Conservation (phyloP, 2,888 invertebrate species). For the Kuschelorhynchus macadamiae region DNA sequence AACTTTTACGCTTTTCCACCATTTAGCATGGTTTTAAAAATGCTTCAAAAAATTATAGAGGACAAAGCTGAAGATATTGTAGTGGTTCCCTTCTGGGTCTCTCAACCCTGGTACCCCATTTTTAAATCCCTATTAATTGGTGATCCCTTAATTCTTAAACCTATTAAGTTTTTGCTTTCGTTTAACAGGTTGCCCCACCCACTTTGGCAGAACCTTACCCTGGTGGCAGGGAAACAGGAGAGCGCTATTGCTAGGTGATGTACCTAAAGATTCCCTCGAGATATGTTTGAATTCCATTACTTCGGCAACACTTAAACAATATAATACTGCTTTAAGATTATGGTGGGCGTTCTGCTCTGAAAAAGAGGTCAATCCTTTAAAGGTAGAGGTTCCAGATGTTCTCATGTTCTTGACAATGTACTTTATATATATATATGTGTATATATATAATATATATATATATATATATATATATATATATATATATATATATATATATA, state of each 20-base stretch:
- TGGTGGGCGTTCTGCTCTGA: constrained; percentile 47
- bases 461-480: no score
- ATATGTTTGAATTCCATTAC: constrained; percentile 17
- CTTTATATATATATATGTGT: no score
- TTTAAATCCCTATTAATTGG: constrained; percentile 14
- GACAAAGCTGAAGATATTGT: constrained; percentile 41
- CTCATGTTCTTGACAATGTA: constrained; percentile 16
- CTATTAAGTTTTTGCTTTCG: constrained; percentile 22
- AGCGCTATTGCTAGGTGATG: background rate
- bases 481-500: no score
- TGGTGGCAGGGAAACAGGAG: no score
- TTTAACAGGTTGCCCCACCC: constrained; percentile 31
- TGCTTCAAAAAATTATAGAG: constrained; percentile 54
- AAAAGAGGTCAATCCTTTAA: background rate
- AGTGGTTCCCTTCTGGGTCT: constrained; percentile 38
- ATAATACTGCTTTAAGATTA: constrained; percentile 37
- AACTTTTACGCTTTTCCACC: background rate
- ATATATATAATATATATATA: no score
- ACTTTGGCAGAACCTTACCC: constrained; percentile 2
- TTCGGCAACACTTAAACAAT: constrained; percentile 45
- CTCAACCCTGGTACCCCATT: constrained; percentile 35
- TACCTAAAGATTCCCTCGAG: constrained; percentile 7
- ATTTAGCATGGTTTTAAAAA: constrained; percentile 50
- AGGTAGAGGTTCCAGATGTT: background rate
- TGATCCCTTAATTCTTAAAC: constrained; percentile 20